Evolutionary conservation across 2,797 vertebrate genomes (phyloP), one percentile per base, ranked within the genome.

Genomic region (Semaprochilodus insignis): DNA sequence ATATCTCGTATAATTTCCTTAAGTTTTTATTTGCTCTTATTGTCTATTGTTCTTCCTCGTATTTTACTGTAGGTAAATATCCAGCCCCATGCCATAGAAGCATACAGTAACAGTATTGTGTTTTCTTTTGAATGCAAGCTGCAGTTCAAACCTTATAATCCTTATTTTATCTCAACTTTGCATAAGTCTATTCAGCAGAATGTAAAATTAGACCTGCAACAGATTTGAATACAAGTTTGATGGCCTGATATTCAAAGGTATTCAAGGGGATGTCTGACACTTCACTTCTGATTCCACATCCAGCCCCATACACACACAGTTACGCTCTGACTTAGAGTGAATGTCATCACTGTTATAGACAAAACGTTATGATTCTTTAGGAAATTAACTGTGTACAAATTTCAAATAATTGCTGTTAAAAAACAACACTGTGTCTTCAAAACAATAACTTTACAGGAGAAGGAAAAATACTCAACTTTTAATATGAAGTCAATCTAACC

Each of bases 111-210:
- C 10, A 40, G 52, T 65, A 71, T 57, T 54, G 14, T 69, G 25
- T 40, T 82, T 77, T 40, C 40, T 25, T 48, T 57, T 77, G 51
- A 54, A 52, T 11, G 25, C n/a, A 11, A 14, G 31, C 4, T 23
- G 4, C 13, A 77, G 1, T 10, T 14, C 60, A 60, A 73, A 10
- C 23, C 54, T 23, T 69, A 14, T 31, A 74, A 55, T 75, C 27
- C 74, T 6, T 25, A 69, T 70, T 81, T 57, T 60, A 72, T 60
- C 23, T 79, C 10, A 14, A 0, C 70, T 86, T 79, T 81, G 79
- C 76, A 76, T 81, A 40, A 34, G 34, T 54, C 44, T 78, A 8
- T 81, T 76, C 23, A 80, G 34, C 21, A 78, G 17, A 8, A 76
- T 51, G 71, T 63, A 79, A 79, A 79, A 19, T 11, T 13, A 48